Evolutionary conservation across 2,888 invertebrate genomes (phyloP), one percentile per base, ranked within the genome.

Genomic region (Aproaerema taeniolella): DNA sequence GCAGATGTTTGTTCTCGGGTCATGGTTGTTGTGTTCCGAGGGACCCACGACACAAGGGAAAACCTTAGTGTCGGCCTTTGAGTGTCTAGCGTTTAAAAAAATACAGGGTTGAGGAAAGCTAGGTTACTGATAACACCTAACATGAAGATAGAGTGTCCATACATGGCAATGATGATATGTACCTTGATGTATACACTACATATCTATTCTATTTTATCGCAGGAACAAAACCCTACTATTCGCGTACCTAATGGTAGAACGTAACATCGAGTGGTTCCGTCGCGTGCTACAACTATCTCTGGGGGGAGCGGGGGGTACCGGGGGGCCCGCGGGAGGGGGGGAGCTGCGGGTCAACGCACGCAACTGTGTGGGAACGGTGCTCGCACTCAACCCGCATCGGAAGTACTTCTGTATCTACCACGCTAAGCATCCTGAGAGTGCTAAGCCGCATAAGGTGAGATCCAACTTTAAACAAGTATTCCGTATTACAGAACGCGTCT

Each of bases 341-440:
- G 93, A 94, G 62, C 87, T 97, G 51, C 92, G 93, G 49, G 97
- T 99, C 45, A 99, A 98, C 88, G 95, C 97, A 13, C 91, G 96
- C 56, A 98, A 99, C 87, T 98, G 98, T 71, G 93, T 98, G 30
- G 99, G 99, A 39, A 97, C 97, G 2, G 98, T 99, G 43, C 88
- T 99, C 32, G 94, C 98, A 1, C 87, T 99, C 48, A 99, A 99
- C 83, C 98, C 99, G 14, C 96, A 97, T 83, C 90, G 98, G 48
- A 96, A 97, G 83, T 98, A 99, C 88, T 99, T 97, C 88, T 98
- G 97, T 76, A 97, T 99, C 89, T 99, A 98, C 86, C 99, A 99
- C 86, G 96, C 96, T 41, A 97, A 96, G 80, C 97, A 97, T 78
- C 95, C 95, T 1, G 96, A 96, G 81, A 88, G 89, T 43, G 85